These are phyloP conservation scores for Ommatoiulus sabulosus DNA, from an alignment of 2,888 invertebrate species.

Conservation along the genomic window DNA sequence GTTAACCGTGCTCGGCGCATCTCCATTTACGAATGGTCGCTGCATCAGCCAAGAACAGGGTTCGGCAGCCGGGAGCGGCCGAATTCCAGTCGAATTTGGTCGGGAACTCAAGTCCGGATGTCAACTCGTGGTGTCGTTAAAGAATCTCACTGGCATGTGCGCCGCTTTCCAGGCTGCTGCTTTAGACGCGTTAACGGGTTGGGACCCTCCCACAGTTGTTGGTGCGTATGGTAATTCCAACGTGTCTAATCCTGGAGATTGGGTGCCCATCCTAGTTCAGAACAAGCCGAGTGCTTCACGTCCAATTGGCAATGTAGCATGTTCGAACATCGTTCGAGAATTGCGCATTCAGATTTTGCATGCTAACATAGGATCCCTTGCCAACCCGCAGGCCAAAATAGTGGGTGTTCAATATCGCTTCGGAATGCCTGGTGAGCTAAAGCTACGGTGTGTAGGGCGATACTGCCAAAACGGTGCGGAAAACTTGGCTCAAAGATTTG, in stretches of 20 bases:
- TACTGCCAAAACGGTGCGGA: conserved; percentile 31
- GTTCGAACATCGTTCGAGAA: conserved; percentile 51
- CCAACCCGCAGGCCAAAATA: conserved; percentile 54
- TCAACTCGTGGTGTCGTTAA: not conserved
- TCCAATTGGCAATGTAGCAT: not conserved
- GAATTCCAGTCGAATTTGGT: conserved; percentile 47
- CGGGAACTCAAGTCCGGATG: conserved; percentile 55
- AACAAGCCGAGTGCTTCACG: not conserved
- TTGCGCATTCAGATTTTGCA: conserved; percentile 41
- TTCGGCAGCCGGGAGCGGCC: not conserved
- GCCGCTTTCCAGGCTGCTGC: not conserved
- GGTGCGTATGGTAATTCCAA: conserved; percentile 56
- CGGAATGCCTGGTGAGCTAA: not conserved
- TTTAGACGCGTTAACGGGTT: conserved; percentile 51
- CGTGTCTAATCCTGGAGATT: conserved; percentile 45
- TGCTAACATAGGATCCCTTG: conserved; percentile 52
- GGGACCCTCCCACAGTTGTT: conserved; percentile 55
- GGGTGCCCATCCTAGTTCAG: conserved; percentile 53
- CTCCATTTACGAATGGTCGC: not conserved
- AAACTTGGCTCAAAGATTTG: not conserved
- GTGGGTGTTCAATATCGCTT: conserved; percentile 51
- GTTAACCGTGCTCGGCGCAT: conserved; percentile 49
- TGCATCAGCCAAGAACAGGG: conserved; percentile 17
- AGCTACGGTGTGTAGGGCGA: not conserved
- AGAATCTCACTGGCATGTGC: conserved; percentile 54